Conservation (phyloP, 1,140 invertebrate species). For the Globodera ellingtonae region DNA sequence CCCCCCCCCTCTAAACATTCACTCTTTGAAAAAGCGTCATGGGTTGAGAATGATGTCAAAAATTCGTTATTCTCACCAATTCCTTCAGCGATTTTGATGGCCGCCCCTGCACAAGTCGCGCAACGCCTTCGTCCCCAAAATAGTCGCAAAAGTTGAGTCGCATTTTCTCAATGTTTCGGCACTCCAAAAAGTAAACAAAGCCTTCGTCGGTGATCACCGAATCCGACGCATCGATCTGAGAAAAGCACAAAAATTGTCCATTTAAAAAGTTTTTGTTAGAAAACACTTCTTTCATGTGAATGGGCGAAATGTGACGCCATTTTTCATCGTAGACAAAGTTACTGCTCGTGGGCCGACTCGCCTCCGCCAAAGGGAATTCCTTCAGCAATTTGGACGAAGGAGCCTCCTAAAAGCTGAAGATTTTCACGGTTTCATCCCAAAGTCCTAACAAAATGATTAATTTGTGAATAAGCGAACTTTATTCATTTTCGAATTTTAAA, state of each 20-base stretch:
- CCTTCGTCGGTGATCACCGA: conserved; percentile 59
- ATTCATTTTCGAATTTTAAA: conserved; percentile 24
- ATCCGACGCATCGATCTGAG: conserved; percentile 55
- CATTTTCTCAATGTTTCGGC: conserved; percentile 48
- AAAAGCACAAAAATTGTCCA: neutral
- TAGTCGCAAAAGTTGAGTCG: conserved; percentile 63
- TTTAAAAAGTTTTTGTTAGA: neutral
- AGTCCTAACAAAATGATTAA: no score
- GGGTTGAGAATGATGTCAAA: no score
- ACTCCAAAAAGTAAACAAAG: conserved; percentile 58
- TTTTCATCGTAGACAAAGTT: conserved; percentile 28
- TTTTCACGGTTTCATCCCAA: neutral
- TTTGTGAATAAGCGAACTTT: no score
- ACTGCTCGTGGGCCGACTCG: neutral
- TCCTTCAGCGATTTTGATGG: conserved; percentile 46
- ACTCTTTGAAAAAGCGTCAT: no score
- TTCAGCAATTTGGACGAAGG: conserved; percentile 27
- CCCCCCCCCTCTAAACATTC: no score
- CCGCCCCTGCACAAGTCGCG: conserved; percentile 49
- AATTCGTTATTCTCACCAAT: conserved; percentile 40
- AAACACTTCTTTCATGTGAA: conserved; percentile 43
- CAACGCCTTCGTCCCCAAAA: conserved; percentile 55
- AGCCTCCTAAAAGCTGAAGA: conserved; percentile 2
- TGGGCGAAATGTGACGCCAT: conserved; percentile 49
- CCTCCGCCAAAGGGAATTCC: neutral